Evolutionary conservation across 2,888 invertebrate genomes (phyloP), one percentile per base, ranked within the genome.

Genomic region (Drosophila stalkeri): DNA sequence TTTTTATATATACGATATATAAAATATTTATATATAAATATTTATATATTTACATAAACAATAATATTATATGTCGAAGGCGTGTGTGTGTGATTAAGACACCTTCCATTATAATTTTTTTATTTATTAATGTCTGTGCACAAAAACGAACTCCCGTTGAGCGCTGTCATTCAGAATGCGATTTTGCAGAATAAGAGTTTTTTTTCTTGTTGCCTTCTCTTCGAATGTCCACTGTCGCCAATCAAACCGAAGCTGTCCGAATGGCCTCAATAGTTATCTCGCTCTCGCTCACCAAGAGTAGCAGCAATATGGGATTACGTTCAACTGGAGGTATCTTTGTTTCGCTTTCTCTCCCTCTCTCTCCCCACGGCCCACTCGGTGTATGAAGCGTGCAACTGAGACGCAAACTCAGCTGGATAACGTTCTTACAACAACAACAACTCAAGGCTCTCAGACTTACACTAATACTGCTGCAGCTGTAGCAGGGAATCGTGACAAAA

Each of bases 31-130:
- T 33, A 12, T 35, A 35, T 35, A 35, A 11, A 35, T 4, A 35
- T 35, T 3, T 37, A 4, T 37, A 14, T 37, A 37, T 39, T 6
- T 16, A 41, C 16, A n/a, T 41, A 41, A n/a, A 1, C 3, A 3
- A 37, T n/a, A 41, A 27, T 27, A 27, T 27, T n/a, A 3, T 41
- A 41, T 8, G 2, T n/a, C 3, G 5, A 2, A 37, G 37, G 27
- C 23, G 23, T 11, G 18, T n/a, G 2, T 27, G 27, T 27, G 27
- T 27, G 18, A 18, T 9, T 41, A n/a, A 8, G 7, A n/a, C 39
- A 41, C n/a, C 39, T 41, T 41, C n/a, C 16, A n/a, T 41, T 41
- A 41, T 41, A 41, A 41, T 41, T 41, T 41, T n/a, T n/a, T n/a
- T n/a, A 41, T 41, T 8, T 7, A 6, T 8, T 7, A 6, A 39